Base-by-base conservation (phyloP, 2,113 vertebrate species). In the Panthera leo region DNA sequence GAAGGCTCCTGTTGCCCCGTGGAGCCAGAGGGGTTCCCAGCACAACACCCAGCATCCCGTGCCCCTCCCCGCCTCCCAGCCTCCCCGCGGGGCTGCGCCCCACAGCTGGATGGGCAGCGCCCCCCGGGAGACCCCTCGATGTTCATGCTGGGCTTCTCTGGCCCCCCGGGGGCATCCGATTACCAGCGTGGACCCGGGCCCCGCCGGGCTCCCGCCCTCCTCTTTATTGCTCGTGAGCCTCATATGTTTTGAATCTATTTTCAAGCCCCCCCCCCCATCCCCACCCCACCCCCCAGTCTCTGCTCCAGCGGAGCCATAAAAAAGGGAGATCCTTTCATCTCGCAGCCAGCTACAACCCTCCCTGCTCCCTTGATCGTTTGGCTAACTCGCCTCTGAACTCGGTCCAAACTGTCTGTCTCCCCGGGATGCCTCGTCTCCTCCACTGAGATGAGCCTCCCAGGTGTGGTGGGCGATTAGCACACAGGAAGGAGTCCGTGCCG, bases 341-440 rank as follows among this genome's bases (percentile, higher is more conserved):
- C 89, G 3, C 79, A 63, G 42, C 96, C 95, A 95, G 95, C 90
- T 85, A 39, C 94, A 78, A 29, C 51, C 78, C 94, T 70, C 96
- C 94, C 88, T 19, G 68, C 83, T 96, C 75, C 79, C 98, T 97
- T 93, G 93, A 97, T 97, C 94, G 19, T 86, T 73, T 65, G 96
- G 93, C 83, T 61, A 14, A 36, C 95, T 90, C 8, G 94, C 86
- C 96, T 98, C 97, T 98, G 97, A 98, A 98, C 97, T 97, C 68
- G 0, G 45, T 97, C 98, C 98, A 98, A 85, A 82, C 96, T 91
- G 98, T 97, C 98, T 98, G 97, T 96, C 88, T 97, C 10, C 75
- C 23, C 1, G 2, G 78, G 97, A 93, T 95, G 88, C 95, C 95
- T 51, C 25, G 12, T 96, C 96, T 98, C 94, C 93, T 91, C 82